Evolutionary conservation across 2,888 invertebrate species (phyloP).

Genomic region (Pterostichus madidus): DNA sequence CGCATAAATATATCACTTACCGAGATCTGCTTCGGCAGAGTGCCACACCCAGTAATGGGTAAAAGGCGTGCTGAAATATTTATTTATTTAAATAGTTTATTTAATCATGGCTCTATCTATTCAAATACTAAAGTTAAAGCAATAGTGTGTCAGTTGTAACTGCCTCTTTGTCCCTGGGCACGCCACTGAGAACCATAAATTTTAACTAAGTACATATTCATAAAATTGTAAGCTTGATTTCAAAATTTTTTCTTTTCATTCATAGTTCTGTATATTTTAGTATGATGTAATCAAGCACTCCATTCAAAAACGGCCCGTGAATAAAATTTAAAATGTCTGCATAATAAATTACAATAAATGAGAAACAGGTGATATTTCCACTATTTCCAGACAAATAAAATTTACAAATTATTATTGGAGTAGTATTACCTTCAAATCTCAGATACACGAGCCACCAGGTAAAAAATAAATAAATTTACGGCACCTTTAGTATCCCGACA

Average conservation of each 20-base stretch:
- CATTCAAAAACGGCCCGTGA: constrained; percentile 20
- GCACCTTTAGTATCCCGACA: constrained; percentile 13
- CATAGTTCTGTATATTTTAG: neutral
- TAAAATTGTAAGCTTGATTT: no score
- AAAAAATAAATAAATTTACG: constrained; percentile 28
- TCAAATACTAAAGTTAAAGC: no score
- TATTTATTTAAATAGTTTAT: no score
- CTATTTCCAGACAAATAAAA: constrained; percentile 19
- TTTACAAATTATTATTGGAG: constrained; percentile 14
- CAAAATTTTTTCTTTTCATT: neutral
- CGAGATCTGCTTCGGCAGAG: no score
- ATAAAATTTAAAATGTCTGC: neutral
- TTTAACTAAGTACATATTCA: no score
- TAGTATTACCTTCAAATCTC: constrained; percentile 28
- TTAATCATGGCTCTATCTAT: no score
- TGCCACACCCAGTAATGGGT: no score
- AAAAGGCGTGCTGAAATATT: no score
- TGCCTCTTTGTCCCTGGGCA: no score
- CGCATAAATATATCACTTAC: no score
- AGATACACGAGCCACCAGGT: neutral
- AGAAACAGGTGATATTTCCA: constrained; percentile 6
- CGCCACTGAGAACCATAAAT: no score
- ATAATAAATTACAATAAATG: constrained; percentile 23
- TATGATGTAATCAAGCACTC: constrained; percentile 17
- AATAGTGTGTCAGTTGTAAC: no score